Conservation (phyloP, 1,140 invertebrate species). For the Papilio xuthus region DNA sequence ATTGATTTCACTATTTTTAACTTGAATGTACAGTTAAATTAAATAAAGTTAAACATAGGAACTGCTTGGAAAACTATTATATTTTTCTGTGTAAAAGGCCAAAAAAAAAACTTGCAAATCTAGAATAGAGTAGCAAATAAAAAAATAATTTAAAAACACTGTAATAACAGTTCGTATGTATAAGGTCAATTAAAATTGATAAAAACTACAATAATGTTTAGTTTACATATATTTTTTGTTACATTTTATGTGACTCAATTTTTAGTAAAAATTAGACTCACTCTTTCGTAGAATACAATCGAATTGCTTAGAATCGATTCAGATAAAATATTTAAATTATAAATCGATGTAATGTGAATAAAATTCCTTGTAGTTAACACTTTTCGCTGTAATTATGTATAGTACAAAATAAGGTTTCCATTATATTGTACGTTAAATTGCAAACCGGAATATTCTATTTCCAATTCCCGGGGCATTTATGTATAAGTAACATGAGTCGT, state of each 20-base stretch:
- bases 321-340: background rate
- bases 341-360: background rate
- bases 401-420: constrained; percentile 35
- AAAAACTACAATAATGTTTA: background rate
- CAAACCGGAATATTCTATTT: constrained; percentile 2
- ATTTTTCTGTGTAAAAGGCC: constrained; percentile 38
- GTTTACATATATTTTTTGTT: background rate
- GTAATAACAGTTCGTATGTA: background rate
- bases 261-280: background rate
- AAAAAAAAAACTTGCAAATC: constrained; percentile 29
- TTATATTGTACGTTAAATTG: background rate
- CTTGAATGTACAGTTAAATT: constrained; percentile 28
- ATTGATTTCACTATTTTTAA: constrained; percentile 9
- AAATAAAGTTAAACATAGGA: constrained; percentile 22
- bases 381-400: background rate
- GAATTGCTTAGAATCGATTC: background rate
- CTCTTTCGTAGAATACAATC: background rate
- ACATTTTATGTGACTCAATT: constrained; percentile 3
- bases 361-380: background rate
- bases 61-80: constrained; percentile 19
- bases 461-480: background rate
- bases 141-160: constrained; percentile 6
- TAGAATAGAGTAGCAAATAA: constrained; percentile 19
- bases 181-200: constrained; percentile 37
- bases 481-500: background rate